Evolutionary conservation across 2,113 vertebrate genomes (phyloP).

Genomic region (Zingel zingel): DNA sequence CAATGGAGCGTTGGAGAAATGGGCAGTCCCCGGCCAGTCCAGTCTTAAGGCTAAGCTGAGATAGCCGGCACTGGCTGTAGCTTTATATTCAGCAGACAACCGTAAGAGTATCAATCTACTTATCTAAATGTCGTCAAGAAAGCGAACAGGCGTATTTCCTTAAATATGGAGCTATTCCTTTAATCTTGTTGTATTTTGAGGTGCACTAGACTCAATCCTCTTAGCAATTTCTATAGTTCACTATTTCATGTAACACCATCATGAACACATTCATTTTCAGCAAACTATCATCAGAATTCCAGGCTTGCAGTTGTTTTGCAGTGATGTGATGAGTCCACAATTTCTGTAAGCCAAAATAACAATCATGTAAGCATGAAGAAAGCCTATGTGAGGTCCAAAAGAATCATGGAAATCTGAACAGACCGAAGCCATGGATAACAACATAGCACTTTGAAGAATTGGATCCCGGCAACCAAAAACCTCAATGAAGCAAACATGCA

Average conservation of each 20-base stretch:
- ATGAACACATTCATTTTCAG: neutral
- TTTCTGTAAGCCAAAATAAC: constrained; percentile 29
- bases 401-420: constrained; percentile 37
- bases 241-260: neutral
- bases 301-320: constrained; percentile 6
- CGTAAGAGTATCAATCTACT: neutral
- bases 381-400: constrained; percentile 18
- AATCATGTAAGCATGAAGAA: constrained; percentile 27
- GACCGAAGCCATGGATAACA: constrained; percentile 12
- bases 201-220: neutral
- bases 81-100: neutral
- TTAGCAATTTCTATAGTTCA: neutral
- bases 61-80: neutral
- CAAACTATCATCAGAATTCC: constrained; percentile 9
- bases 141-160: neutral
- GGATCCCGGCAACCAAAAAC: constrained; percentile 28
- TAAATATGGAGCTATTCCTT: neutral
- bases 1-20: too few species aligned
- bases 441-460: constrained; percentile 32
- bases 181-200: neutral
- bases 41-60: neutral
- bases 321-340: constrained; percentile 7
- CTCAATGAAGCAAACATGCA: constrained; percentile 25
- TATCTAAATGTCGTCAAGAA: neutral
- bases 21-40: too few species aligned